phyloP scores from a whole-genome alignment of 2,888 invertebrate species.

The Taphrorychus bicolor region DNA sequence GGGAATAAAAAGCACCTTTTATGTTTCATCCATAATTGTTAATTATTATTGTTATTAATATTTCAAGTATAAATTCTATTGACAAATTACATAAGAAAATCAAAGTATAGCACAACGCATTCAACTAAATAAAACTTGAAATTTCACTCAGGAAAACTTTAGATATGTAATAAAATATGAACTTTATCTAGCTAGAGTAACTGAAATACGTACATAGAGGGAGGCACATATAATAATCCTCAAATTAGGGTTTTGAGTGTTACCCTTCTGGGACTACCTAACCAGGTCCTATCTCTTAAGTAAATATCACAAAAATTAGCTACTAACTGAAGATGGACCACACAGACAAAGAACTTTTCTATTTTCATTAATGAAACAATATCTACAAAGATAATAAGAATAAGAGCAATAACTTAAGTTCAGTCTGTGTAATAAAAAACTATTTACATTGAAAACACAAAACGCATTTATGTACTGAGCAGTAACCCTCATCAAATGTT shows the following conservation, averaged over 20 bases:
- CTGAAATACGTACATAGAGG: no score
- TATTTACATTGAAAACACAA: not conserved
- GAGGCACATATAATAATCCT: no score
- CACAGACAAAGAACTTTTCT: not conserved
- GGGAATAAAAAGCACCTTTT: no score
- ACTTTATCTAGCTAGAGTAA: no score
- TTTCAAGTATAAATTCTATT: not conserved
- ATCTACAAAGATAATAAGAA: not conserved
- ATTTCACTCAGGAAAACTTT: no score
- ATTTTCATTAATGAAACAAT: not conserved
- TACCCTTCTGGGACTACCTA: no score
- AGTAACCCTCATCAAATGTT: not conserved
- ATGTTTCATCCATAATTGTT: no score
- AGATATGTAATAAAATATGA: no score
- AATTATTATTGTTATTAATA: no score
- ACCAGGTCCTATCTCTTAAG: not conserved
- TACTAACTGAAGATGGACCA: not conserved
- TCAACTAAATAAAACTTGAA: not conserved
- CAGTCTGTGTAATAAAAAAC: not conserved
- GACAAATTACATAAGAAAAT: not conserved
- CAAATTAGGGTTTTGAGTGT: no score
- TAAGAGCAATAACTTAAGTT: not conserved
- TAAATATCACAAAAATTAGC: not conserved
- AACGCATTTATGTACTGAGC: not conserved
- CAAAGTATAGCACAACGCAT: no score